These are phyloP conservation scores for Pangasius krempfi DNA, from an alignment of 2,797 vertebrate genomes.

Conservation along the genomic window DNA sequence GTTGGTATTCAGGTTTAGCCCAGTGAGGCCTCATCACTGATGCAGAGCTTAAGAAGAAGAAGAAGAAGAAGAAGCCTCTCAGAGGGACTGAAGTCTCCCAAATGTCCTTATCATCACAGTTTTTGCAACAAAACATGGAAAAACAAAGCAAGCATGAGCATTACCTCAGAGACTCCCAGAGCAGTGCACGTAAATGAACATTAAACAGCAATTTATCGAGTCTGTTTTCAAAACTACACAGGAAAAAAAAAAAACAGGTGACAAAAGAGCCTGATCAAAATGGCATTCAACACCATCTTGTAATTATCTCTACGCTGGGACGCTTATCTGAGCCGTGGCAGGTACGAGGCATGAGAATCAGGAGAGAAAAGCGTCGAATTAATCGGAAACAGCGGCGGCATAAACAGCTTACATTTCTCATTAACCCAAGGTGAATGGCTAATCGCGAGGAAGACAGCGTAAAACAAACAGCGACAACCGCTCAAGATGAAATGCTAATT, in stretches of 20 bases:
- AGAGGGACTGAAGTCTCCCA: background rate
- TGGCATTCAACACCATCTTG: constrained; percentile 40
- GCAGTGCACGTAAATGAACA: constrained; percentile 1
- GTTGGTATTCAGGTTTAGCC: background rate
- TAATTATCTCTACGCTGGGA: constrained; percentile 51
- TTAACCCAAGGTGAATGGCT: constrained; percentile 58
- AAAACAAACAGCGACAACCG: constrained; percentile 51
- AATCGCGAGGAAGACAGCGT: constrained; percentile 51
- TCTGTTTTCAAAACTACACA: constrained; percentile 32
- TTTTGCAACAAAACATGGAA: background rate
- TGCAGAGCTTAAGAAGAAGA: background rate
- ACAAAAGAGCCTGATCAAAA: constrained; percentile 40
- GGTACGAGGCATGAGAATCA: constrained; percentile 44
- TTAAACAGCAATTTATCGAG: constrained; percentile 21
- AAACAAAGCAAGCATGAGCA: constrained; percentile 4
- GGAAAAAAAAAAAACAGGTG: background rate
- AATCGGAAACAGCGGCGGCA: constrained; percentile 50
- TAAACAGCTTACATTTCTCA: constrained; percentile 60
- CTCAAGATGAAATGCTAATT: constrained; percentile 25
- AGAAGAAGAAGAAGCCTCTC: background rate
- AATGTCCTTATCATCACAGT: background rate
- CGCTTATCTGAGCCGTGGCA: constrained; percentile 51
- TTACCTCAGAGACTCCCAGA: background rate
- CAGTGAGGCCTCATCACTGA: background rate
- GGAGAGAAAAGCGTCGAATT: constrained; percentile 44